Conservation (phyloP, 2,888 invertebrate genomes). For the Slavum lentiscoides region DNA sequence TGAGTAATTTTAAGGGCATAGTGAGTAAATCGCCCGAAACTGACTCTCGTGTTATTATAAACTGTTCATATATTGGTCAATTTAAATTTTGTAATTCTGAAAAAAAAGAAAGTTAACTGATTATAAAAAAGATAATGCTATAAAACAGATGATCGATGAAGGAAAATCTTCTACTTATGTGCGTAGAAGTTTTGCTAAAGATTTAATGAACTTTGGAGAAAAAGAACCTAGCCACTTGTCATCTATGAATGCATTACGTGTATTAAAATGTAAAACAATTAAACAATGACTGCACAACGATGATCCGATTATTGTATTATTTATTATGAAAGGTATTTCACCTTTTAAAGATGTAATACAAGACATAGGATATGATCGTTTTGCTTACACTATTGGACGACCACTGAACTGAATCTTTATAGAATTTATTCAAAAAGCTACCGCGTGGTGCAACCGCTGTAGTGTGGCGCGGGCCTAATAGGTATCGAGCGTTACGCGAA, state of each 20-base stretch:
- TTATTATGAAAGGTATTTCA: neutral
- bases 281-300: conserved; percentile 8
- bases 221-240: conserved; percentile 37
- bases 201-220: conserved; percentile 15
- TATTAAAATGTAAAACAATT: conserved; percentile 2
- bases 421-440: conserved; percentile 1
- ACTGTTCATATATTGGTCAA: neutral
- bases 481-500: no score
- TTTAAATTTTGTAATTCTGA: neutral
- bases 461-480: no score
- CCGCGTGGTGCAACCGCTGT: no score
- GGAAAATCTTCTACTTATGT: neutral
- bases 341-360: conserved; percentile 6
- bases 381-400: conserved; percentile 29
- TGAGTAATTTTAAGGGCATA: conserved; percentile 4
- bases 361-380: conserved; percentile 17
- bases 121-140: neutral
- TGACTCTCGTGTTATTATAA: conserved; percentile 3
- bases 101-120: neutral
- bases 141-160: neutral
- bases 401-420: conserved; percentile 13
- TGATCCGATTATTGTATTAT: conserved; percentile 29
- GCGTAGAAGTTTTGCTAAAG: neutral
- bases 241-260: neutral
- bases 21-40: neutral